Percentiles rank a stretch among this genome's conserved stretches.
phyloP scores from a whole-genome alignment of 2,797 vertebrate species.

The Gymnodraco acuticeps region DNA sequence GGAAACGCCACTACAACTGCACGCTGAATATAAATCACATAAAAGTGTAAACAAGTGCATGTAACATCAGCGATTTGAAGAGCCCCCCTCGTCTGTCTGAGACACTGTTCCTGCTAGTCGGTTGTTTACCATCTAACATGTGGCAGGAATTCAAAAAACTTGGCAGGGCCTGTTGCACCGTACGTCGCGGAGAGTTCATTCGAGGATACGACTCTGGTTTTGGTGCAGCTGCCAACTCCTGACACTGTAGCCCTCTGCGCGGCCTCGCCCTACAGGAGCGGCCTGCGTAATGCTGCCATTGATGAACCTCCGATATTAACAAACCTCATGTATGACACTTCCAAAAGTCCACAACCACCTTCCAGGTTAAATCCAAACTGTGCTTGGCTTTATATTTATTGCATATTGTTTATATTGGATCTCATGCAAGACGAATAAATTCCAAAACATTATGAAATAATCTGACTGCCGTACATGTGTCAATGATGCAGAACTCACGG shows the following conservation, averaged over 20 bases:
- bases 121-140: constrained; percentile 84
- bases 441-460: constrained; percentile 13
- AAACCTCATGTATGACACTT: constrained; percentile 77
- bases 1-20: constrained; percentile 70
- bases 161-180: constrained; percentile 79
- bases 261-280: constrained; percentile 81
- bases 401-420: constrained; percentile 17
- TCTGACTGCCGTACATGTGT: constrained; percentile 8
- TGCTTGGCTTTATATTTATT: constrained; percentile 9
- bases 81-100: constrained; percentile 42
- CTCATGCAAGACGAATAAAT: background rate
- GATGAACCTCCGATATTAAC: constrained; percentile 84
- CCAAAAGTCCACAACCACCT: constrained; percentile 61
- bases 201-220: constrained; percentile 86
- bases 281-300: constrained; percentile 76
- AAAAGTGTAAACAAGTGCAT: constrained; percentile 51
- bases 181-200: constrained; percentile 84
- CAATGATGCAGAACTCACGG: constrained; percentile 17
- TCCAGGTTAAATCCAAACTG: constrained; percentile 24
- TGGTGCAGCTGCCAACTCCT: constrained; percentile 85
- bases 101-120: constrained; percentile 67
- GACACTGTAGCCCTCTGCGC: constrained; percentile 85
- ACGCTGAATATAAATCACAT: constrained; percentile 58
- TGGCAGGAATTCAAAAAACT: constrained; percentile 81
- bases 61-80: constrained; percentile 39